phyloP scores from a whole-genome alignment of 64 coral and sea anemone species.

The Platygyra sinensis region DNA sequence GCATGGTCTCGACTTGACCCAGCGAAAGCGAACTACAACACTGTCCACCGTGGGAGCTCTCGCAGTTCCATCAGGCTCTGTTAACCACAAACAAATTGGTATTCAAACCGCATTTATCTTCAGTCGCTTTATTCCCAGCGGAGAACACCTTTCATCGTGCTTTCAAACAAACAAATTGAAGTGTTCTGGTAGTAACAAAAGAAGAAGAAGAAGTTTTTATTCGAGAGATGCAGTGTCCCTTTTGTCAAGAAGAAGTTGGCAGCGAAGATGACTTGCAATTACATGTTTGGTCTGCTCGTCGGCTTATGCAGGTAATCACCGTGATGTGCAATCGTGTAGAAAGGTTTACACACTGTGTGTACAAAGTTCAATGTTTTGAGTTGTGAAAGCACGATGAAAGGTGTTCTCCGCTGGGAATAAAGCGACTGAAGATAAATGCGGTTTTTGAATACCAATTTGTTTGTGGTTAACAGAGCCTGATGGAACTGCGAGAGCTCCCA shows the following conservation, averaged over 20 bases:
- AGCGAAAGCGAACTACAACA: conserved; percentile 66
- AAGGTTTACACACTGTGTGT: neutral
- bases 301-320: conserved; percentile 36
- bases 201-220: neutral
- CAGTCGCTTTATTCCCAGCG: neutral
- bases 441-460: neutral
- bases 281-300: conserved; percentile 65
- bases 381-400: neutral
- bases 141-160: neutral
- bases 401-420: neutral
- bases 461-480: conserved; percentile 9
- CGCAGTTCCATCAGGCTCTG: neutral
- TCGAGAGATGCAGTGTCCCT: conserved; percentile 63
- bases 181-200: neutral
- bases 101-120: neutral
- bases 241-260: conserved; percentile 58
- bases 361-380: neutral
- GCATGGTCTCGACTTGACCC: conserved; percentile 73
- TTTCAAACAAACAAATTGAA: neutral
- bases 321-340: neutral
- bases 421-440: neutral
- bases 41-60: neutral
- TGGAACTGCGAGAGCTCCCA: neutral
- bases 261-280: conserved; percentile 56
- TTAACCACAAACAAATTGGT: neutral